Conservation (phyloP, 1,140 invertebrate species). For the Leptopilina boulardi region DNA sequence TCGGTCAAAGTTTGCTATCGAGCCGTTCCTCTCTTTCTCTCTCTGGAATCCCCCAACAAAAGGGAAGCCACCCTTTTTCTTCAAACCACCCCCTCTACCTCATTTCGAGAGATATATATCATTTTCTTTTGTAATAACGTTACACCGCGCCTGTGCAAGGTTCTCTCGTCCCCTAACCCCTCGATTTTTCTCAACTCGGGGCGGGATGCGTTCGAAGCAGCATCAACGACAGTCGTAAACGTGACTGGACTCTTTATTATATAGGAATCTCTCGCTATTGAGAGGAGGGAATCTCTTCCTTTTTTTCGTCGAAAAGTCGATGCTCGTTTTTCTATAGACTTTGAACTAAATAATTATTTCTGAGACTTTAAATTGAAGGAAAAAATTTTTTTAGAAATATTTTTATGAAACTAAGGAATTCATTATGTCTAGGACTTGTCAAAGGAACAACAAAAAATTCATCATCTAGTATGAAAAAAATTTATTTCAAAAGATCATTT, state of each 20-base stretch:
- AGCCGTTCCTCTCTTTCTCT: neutral
- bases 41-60: conserved; percentile 12
- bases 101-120: conserved; percentile 14
- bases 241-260: conserved; percentile 41
- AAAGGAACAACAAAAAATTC: too few relatives aligned
- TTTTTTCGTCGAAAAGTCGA: too few relatives aligned
- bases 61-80: neutral
- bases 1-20: conserved; percentile 35
- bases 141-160: conserved; percentile 35
- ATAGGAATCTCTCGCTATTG: conserved; percentile 22
- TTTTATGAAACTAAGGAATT: too few relatives aligned
- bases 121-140: conserved; percentile 43
- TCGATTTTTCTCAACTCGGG: neutral
- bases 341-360: too few relatives aligned
- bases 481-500: too few relatives aligned
- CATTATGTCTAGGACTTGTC: too few relatives aligned
- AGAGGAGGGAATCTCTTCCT: neutral
- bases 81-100: neutral
- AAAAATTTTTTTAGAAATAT: too few relatives aligned
- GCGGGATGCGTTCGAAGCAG: conserved; percentile 41
- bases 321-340: too few relatives aligned
- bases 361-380: too few relatives aligned
- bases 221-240: conserved; percentile 44
- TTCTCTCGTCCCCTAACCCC: too few relatives aligned
- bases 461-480: too few relatives aligned